Evolutionary conservation across 2,888 invertebrate genomes (phyloP).

Genomic region (Gerosis bhagava): DNA sequence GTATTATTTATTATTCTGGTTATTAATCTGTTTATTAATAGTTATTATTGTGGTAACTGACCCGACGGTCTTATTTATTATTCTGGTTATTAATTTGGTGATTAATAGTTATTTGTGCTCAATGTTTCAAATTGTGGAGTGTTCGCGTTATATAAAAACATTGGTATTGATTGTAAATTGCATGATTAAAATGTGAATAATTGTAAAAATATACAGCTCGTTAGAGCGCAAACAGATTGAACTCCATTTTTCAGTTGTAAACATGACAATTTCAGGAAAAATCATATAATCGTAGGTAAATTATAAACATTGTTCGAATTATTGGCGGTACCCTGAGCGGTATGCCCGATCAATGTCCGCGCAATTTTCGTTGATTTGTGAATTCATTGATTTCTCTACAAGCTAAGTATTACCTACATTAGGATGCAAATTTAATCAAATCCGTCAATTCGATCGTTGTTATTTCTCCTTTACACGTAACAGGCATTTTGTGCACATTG

Average conservation of each 20-base stretch:
- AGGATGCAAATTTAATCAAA: constrained; percentile 25
- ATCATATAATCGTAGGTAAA: constrained; percentile 59
- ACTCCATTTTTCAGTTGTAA: constrained; percentile 68
- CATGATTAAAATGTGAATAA: no score
- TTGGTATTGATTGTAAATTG: no score
- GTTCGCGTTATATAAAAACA: no score
- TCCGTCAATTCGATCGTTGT: constrained; percentile 9
- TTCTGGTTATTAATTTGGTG: no score
- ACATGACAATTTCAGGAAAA: constrained; percentile 57
- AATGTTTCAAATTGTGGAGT: no score
- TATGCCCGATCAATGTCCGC: constrained; percentile 41
- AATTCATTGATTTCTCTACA: constrained; percentile 36
- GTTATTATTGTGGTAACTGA: no score
- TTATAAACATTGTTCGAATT: constrained; percentile 68
- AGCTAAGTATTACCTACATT: constrained; percentile 32
- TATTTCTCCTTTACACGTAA: constrained; percentile 8
- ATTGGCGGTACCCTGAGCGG: constrained; percentile 49
- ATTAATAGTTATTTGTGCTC: no score
- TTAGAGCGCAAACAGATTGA: constrained; percentile 67
- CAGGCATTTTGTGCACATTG: no score
- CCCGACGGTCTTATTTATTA: no score
- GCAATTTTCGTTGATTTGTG: constrained; percentile 41
- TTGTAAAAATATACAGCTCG: no score
- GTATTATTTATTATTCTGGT: no score
- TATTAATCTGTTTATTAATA: no score